Conservation (phyloP, 2,888 invertebrate species). For the Protodeltote pygarga region DNA sequence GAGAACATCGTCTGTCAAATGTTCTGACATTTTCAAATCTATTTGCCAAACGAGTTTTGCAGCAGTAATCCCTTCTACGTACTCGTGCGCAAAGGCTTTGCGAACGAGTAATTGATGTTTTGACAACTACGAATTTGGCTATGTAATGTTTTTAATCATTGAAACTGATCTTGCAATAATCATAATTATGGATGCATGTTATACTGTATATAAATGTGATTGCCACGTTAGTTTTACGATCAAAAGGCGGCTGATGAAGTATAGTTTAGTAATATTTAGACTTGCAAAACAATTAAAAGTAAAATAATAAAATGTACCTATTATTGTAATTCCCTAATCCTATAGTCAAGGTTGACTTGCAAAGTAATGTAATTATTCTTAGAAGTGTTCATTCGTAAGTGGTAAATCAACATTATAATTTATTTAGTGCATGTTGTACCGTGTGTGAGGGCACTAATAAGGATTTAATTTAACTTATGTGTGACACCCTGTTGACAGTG, state of each 20-base stretch:
- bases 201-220: too few relatives aligned
- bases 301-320: background rate
- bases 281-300: too few relatives aligned
- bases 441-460: conserved; percentile 33
- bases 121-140: too few relatives aligned
- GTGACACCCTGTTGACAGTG: conserved; percentile 50
- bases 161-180: too few relatives aligned
- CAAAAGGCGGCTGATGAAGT: too few relatives aligned
- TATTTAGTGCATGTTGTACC: conserved; percentile 29
- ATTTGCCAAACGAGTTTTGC: conserved; percentile 12
- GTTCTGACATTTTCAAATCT: conserved; percentile 22
- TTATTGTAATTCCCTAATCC: conserved; percentile 13
- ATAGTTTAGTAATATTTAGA: too few relatives aligned
- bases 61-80: conserved; percentile 10
- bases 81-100: conserved; percentile 14
- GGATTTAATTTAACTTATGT: conserved; percentile 48
- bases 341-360: conserved; percentile 11
- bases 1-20: conserved; percentile 29
- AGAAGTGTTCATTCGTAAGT: conserved; percentile 9
- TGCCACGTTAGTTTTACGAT: too few relatives aligned
- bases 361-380: conserved; percentile 27
- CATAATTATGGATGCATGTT: too few relatives aligned
- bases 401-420: conserved; percentile 40
- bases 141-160: too few relatives aligned
- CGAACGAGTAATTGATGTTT: background rate